Conservation (phyloP, 2,888 invertebrate species). For the Portevinia maculata region DNA sequence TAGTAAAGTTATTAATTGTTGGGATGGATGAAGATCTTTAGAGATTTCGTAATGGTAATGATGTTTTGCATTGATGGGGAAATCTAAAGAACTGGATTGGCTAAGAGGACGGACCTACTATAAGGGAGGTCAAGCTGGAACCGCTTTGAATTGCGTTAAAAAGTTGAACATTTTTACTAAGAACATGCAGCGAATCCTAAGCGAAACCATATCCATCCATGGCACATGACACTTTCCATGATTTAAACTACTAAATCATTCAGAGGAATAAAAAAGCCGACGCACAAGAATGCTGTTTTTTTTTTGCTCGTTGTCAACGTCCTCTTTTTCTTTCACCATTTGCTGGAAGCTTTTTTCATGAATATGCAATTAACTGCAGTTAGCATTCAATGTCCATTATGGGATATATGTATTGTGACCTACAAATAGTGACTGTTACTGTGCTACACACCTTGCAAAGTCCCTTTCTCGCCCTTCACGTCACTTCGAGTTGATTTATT, state of each 20-base stretch:
- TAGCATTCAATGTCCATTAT: constrained; percentile 45
- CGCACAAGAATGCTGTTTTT: constrained; percentile 47
- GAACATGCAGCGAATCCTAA: not conserved
- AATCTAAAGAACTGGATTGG: not conserved
- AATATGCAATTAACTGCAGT: constrained; percentile 58
- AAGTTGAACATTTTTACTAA: constrained; percentile 17
- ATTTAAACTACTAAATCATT: constrained; percentile 46
- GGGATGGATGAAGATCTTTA: constrained; percentile 24
- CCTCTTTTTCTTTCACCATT: constrained; percentile 27
- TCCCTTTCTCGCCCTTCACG: constrained; percentile 7
- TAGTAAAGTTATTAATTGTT: constrained; percentile 6
- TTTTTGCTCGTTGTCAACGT: constrained; percentile 28
- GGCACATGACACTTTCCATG: constrained; percentile 22
- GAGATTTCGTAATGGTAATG: not conserved
- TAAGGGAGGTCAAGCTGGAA: constrained; percentile 12
- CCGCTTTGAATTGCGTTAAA: constrained; percentile 1
- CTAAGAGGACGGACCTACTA: not conserved
- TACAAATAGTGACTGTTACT: constrained; percentile 48
- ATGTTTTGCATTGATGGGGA: not conserved
- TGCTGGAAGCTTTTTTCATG: constrained; percentile 41
- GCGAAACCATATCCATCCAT: constrained; percentile 18
- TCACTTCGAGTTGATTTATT: constrained; percentile 26
- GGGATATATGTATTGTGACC: constrained; percentile 35
- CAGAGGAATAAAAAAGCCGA: constrained; percentile 32
- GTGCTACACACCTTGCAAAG: constrained; percentile 39